Evolutionary conservation across 2,888 invertebrate genomes (phyloP), one percentile per base, ranked within the genome.

Genomic region (Pediacus dermestoides): DNA sequence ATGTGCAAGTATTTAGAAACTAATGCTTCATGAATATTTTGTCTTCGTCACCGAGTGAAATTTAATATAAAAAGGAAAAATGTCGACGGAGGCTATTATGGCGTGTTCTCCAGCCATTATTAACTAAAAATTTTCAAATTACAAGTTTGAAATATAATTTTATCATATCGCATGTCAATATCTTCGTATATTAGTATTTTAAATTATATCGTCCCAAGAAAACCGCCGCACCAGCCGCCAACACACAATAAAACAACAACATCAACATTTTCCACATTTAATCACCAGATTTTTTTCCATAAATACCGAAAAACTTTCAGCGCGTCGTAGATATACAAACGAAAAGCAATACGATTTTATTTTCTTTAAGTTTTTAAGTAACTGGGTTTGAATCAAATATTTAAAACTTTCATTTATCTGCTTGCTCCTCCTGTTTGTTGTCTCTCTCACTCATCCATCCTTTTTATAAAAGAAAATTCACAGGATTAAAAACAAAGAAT

Each of bases 161-260:
- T 59, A 60, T 58, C 59, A 58, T 63, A 61, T 64, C 53, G 64
- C 64, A 63, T 64, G 64, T 63, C 63, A 58, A 63, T 63, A 61
- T 58, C 57, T 58, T 56, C 55, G n/a, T 57, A 57, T 59, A 60
- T 60, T 60, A 55, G 53, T 48, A 54, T 57, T 46, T 52, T 46
- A 59, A 55, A 55, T 57, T 57, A n/a, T n/a, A 56, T 56, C 52
- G 50, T 52, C 10, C 23, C 9, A 28, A 14, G 10, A 28, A 28
- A 28, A 12, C n/a, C n/a, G n/a, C n/a, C n/a, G n/a, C n/a, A n/a
- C n/a, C n/a, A n/a, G n/a, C n/a, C n/a, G n/a, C n/a, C n/a, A n/a
- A n/a, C n/a, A n/a, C n/a, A n/a, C n/a, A n/a, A 28, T 11, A 28
- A 28, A 28, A 28, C 14, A 14, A 28, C 11, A 23, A 10, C 11